Evolutionary conservation across 2,797 vertebrate species (phyloP).

Genomic region (Cheirogaleus major): DNA sequence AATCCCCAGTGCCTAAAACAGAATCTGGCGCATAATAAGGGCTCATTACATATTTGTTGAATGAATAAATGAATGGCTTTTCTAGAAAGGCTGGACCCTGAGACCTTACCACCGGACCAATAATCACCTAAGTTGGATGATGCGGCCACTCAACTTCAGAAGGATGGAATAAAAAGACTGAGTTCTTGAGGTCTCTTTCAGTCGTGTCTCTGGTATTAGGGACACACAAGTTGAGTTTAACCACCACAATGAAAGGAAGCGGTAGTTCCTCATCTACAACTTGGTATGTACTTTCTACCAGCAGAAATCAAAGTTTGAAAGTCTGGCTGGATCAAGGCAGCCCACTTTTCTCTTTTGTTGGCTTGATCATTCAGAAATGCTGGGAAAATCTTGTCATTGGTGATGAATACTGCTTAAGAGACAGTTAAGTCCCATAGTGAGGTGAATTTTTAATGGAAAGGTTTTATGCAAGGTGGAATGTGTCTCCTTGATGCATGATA

Average conservation of each 20-base stretch:
- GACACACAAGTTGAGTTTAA: neutral
- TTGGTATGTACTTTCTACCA: neutral
- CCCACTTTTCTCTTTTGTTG: neutral
- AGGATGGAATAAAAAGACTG: neutral
- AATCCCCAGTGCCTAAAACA: neutral
- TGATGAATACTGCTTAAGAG: slow-evolving; percentile 41
- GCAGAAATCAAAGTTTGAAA: neutral
- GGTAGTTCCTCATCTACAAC: neutral
- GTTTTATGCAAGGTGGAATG: slow-evolving; percentile 62
- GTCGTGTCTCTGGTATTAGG: neutral
- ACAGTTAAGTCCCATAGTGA: neutral
- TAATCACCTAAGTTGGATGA: neutral
- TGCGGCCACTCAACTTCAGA: neutral
- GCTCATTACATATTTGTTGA: neutral
- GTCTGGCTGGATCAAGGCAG: neutral
- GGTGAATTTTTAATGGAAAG: slow-evolving; percentile 62
- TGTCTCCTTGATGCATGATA: slow-evolving; percentile 60
- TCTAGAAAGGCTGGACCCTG: neutral
- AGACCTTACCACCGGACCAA: neutral
- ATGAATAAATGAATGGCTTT: neutral
- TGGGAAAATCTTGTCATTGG: slow-evolving; percentile 25
- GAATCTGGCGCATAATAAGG: neutral
- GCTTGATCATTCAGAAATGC: slow-evolving; percentile 30
- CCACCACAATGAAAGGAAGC: neutral
- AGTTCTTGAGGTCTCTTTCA: neutral